Evolutionary conservation across 2,888 invertebrate genomes (phyloP).

Genomic region (Unio pictorum): DNA sequence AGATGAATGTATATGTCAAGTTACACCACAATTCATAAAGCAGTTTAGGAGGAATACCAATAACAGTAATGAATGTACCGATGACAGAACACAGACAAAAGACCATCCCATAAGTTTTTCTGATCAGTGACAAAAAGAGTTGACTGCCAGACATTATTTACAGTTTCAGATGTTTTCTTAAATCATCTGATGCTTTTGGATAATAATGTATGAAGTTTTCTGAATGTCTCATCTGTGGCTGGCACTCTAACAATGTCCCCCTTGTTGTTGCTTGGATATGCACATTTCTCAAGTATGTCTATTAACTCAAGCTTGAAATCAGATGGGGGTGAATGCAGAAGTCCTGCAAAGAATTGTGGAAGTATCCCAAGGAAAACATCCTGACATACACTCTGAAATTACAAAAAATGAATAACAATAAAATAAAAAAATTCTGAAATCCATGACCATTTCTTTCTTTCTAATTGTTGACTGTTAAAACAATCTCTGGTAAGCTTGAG

Average conservation of each 20-base stretch:
- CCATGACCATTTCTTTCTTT: too few species aligned
- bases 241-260: conserved; percentile 20
- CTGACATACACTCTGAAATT: conserved; percentile 49
- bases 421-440: background rate
- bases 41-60: too few species aligned
- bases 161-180: background rate
- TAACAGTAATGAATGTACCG: too few species aligned
- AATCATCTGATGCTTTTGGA: conserved; percentile 11
- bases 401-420: conserved; percentile 1
- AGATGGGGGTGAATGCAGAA: conserved; percentile 42
- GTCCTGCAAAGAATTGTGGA: conserved; percentile 32
- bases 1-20: too few species aligned
- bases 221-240: conserved; percentile 23
- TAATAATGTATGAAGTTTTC: conserved; percentile 27
- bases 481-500: too few species aligned
- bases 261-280: conserved; percentile 26
- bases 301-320: conserved; percentile 26
- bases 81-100: too few species aligned
- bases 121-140: too few species aligned
- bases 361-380: conserved; percentile 44
- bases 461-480: too few species aligned
- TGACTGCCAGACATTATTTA: background rate
- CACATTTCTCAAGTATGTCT: conserved; percentile 38
- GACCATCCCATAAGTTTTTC: too few species aligned
- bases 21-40: too few species aligned